These are phyloP conservation scores for Aleiodes sp. DNA, from an alignment of 1,140 invertebrate genomes.

Conservation along the genomic window DNA sequence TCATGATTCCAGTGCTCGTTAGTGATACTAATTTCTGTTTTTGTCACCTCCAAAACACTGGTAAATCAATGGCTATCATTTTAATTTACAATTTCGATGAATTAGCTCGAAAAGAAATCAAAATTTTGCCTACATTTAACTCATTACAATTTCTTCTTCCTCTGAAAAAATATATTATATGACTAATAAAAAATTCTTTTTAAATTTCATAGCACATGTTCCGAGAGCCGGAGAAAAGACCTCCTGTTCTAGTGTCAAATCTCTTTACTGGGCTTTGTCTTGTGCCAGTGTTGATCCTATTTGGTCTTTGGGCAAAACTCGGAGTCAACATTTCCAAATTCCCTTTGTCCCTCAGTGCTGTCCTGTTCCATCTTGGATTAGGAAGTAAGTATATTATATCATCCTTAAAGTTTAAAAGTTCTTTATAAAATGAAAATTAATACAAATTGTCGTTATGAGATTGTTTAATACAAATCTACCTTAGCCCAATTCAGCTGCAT, in stretches of 20 bases:
- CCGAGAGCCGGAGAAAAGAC: constrained; percentile 90
- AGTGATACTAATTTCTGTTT: constrained; percentile 47
- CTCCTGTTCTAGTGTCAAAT: constrained; percentile 86
- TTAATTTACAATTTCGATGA: constrained; percentile 7
- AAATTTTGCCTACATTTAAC: not conserved
- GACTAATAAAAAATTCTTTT: constrained; percentile 7
- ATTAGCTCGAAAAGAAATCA: not conserved
- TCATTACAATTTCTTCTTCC: not conserved
- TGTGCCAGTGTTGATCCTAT: constrained; percentile 83
- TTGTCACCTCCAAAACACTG: constrained; percentile 60
- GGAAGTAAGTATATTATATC: constrained; percentile 67
- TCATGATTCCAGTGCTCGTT: constrained; percentile 58
- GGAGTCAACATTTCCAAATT: constrained; percentile 91
- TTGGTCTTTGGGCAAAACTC: constrained; percentile 88
- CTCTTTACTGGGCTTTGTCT: constrained; percentile 88
- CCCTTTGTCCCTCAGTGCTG: constrained; percentile 76
- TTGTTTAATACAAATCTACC: too few relatives aligned
- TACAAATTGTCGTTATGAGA: too few relatives aligned
- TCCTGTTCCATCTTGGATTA: constrained; percentile 89
- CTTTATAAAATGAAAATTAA: constrained; percentile 3
- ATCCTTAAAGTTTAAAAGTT: not conserved
- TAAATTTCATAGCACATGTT: constrained; percentile 82
- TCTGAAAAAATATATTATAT: too few relatives aligned
- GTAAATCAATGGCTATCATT: constrained; percentile 44
- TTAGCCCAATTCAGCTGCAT: too few relatives aligned